Evolutionary conservation across 1,140 invertebrate genomes (phyloP), one percentile per base, ranked within the genome.

Genomic region (Uloborus diversus): DNA sequence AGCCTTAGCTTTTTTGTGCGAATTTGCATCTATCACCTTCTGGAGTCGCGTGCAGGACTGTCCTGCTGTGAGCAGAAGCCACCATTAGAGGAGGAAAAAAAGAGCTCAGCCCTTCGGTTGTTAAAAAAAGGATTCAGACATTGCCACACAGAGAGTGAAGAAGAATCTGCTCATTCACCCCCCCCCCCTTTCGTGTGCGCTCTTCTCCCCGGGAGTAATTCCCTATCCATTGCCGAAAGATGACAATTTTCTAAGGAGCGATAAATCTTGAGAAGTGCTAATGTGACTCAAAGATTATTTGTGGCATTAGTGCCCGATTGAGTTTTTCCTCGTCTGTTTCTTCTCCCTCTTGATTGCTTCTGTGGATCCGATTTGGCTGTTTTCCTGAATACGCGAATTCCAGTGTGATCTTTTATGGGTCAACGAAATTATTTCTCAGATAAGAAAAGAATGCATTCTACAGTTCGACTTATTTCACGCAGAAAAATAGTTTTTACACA

Each of bases 11-110:
- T 78, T n/a, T 78, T 78, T 78, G 73, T 78, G 73, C 62, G 62
- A 42, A 78, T 78, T 66, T 78, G 73, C 73, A 78, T 78, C 73
- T 78, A 78, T 78, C 73, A 78, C 73, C 33, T n/a, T 35, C 33
- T 5, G 32, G 35, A 75, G 71, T 75, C 71, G 27, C 27, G 11
- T 20, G 62, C 73, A 66, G 73, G 73, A 78, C 73, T 35, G 73
- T 78, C 73, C 73, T 78, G 73, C 73, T 78, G 73, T 17, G 73
- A 65, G 42, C 59, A 78, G 42, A 64, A 64, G 42, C 57, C 47
- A 17, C 71, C 71, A 75, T 78, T 78, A 78, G 37, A 62, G 61
- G 47, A 42, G 37, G 7, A 20, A 53, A 53, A 53, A 53, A 53
- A 53, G 20, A 20, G 23, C 20, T 53, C 49, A 53, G 49, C 17